Conservation (phyloP, 2,888 invertebrate genomes). For the Aphodius sticticus region DNA sequence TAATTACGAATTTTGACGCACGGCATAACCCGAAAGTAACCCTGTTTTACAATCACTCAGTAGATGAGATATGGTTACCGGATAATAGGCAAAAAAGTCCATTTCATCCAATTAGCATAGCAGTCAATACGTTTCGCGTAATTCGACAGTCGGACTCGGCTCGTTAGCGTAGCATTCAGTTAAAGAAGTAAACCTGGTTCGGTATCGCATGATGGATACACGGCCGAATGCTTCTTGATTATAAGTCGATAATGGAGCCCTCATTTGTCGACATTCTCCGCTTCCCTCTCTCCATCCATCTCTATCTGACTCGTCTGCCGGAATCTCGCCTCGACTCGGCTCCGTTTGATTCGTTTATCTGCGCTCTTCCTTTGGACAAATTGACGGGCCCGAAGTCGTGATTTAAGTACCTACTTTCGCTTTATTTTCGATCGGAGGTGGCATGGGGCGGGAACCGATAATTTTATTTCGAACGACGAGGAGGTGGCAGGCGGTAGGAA, state of each 20-base stretch:
- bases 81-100: background rate
- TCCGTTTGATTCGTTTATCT: constrained; percentile 6
- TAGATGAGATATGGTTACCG: too few relatives aligned
- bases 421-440: constrained; percentile 20
- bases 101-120: background rate
- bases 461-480: constrained; percentile 10
- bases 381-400: constrained; percentile 12
- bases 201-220: background rate
- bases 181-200: background rate
- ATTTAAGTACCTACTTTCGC: constrained; percentile 12
- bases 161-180: background rate
- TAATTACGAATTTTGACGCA: too few relatives aligned
- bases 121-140: background rate
- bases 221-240: background rate
- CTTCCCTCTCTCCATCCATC: background rate
- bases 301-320: background rate
- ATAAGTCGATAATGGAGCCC: background rate
- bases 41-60: too few relatives aligned
- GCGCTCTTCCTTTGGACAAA: background rate
- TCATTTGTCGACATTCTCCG: background rate
- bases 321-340: background rate
- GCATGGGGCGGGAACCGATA: constrained; percentile 33
- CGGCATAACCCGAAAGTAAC: too few relatives aligned
- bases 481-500: background rate
- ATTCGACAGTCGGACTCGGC: background rate